These are phyloP conservation scores for Perccottus glenii DNA, from an alignment of 2,113 vertebrate species.

Conservation along the genomic window DNA sequence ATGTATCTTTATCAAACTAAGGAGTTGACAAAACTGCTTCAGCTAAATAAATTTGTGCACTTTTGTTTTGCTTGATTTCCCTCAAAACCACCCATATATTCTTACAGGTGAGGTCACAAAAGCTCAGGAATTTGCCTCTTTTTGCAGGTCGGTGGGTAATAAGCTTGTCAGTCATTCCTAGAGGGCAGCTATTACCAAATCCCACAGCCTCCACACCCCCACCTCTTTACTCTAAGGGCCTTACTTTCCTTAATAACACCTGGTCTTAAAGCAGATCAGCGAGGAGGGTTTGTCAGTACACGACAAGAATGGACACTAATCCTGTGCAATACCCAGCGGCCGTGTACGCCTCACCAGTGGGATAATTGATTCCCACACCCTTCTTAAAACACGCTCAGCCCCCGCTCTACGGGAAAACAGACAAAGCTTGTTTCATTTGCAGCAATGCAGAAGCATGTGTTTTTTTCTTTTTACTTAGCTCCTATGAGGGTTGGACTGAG, in stretches of 20 bases:
- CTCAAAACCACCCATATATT: conserved; percentile 39
- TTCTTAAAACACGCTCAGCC: conserved; percentile 61
- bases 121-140: conserved; percentile 59
- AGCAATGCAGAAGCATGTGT: conserved; percentile 48
- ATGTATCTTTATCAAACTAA: neutral
- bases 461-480: conserved; percentile 18
- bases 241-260: conserved; percentile 73
- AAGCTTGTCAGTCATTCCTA: conserved; percentile 69
- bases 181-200: conserved; percentile 58
- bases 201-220: conserved; percentile 54
- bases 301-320: conserved; percentile 78
- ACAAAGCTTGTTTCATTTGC: conserved; percentile 55
- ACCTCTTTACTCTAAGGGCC: conserved; percentile 36
- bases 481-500: conserved; percentile 44
- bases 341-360: conserved; percentile 67
- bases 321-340: conserved; percentile 67
- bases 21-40: neutral
- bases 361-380: conserved; percentile 79
- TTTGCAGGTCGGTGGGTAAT: conserved; percentile 37
- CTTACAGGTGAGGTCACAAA: conserved; percentile 66
- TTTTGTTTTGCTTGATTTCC: conserved; percentile 46
- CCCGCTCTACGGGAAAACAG: conserved; percentile 58
- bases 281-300: conserved; percentile 73
- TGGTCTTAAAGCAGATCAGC: conserved; percentile 75
- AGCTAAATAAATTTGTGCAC: conserved; percentile 5